phyloP scores from a whole-genome alignment of 1,140 invertebrate species.

The Copidosoma floridanum region DNA sequence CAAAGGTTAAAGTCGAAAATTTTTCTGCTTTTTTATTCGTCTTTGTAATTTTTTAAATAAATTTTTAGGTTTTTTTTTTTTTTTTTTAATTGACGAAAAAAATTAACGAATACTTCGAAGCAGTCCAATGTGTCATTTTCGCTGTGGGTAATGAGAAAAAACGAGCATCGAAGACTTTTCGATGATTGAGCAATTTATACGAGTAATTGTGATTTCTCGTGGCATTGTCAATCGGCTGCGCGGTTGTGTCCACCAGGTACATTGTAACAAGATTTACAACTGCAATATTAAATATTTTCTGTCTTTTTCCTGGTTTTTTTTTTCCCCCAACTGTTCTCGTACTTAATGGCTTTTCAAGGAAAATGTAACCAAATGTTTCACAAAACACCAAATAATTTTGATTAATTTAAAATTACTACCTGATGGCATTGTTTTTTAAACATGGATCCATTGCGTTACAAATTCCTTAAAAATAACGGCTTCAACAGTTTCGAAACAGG shows the following conservation, averaged over 20 bases:
- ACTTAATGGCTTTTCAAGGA: conserved; percentile 7
- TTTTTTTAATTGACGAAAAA: conserved; percentile 16
- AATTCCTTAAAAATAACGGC: background rate
- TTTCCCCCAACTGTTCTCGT: background rate
- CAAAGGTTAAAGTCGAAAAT: conserved; percentile 4
- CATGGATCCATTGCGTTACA: no score
- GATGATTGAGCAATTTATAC: conserved; percentile 7
- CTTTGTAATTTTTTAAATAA: conserved; percentile 1
- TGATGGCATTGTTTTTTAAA: no score
- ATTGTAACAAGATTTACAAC: conserved; percentile 44
- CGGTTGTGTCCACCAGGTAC: conserved; percentile 52
- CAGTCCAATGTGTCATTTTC: conserved; percentile 18
- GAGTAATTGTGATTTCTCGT: conserved; percentile 39
- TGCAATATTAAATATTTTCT: conserved; percentile 21
- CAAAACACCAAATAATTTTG: no score
- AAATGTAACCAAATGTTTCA: background rate
- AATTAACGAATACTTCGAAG: conserved; percentile 36
- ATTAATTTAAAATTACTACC: no score
- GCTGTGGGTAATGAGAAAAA: conserved; percentile 19
- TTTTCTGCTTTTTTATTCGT: conserved; percentile 10
- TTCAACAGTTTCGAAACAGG: conserved; percentile 10
- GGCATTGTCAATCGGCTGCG: conserved; percentile 42
- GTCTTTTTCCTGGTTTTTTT: conserved; percentile 1
- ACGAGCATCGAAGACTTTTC: conserved; percentile 4
- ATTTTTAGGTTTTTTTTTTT: background rate